Evolutionary conservation across 2,888 invertebrate genomes (phyloP), one percentile per base, ranked within the genome.

Genomic region (Elysia crispata): DNA sequence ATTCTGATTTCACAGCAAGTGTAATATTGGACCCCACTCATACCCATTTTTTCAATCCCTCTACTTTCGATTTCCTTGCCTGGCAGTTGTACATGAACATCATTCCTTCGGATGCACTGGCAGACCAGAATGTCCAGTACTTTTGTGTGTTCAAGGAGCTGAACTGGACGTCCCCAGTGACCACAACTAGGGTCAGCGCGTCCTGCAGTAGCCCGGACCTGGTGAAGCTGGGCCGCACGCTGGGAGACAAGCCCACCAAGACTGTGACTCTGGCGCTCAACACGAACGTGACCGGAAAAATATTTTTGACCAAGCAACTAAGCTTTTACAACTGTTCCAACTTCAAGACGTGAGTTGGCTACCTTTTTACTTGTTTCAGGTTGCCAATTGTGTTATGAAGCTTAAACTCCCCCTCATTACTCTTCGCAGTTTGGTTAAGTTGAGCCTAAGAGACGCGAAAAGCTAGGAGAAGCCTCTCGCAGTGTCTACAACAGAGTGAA

Each of bases 241-340:
- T 86, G n/a, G 84, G 83, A 13, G 79, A 69, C 5, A 79, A 83
- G 77, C 86, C 90, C 62, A 89, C 88, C 77, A 84, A 88, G 28
- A 86, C 85, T 60, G 83, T 91, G 70, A 90, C 90, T 0, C 84
- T 92, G 69, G 87, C 87, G 13, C 84, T 92, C 41, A 88, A 88
- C 84, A 91, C 91, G 6, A 86, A 86, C 60, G 88, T 89, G 75
- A 90, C 90, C 0, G 87, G 86, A 23, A 88, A 88, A 67, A 83
- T 88, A 6, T 90, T 92, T 83, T 85, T 91, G 23, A 86, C 87
- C 41, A 89, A 86, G 80, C 88, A 89, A 74, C 92, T 92, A 69
- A 88, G 88, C 6, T 90, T 90, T 83, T 91, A 89, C 86, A 88
- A 91, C 84, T 92, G 90, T 81, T 92, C 91, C 75, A 92, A 92